A percentile compares a stretch with the other conserved stretches of the same genome.
Evolutionary conservation across 2,888 invertebrate genomes (phyloP).

Genomic region (Lucinisca nassula): DNA sequence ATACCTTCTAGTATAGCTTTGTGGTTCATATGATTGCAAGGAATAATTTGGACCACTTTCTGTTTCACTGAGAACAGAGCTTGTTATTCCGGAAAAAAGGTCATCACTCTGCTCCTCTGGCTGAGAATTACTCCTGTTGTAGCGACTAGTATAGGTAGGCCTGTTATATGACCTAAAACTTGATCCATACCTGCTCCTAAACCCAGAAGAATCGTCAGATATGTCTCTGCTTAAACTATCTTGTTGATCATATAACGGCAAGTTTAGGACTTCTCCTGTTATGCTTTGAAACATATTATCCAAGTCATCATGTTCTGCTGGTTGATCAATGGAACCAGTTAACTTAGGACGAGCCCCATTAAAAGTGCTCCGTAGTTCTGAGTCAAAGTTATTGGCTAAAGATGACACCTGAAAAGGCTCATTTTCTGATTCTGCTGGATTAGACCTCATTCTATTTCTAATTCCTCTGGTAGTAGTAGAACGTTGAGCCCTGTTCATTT

Average conservation of each 20-base stretch:
- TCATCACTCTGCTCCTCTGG: slow-evolving; percentile 23
- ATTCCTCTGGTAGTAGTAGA: background rate
- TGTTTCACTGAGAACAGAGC: background rate
- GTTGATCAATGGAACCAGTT: background rate
- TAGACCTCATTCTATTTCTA: slow-evolving; percentile 12
- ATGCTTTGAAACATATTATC: slow-evolving; percentile 4
- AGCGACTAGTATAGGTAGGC: slow-evolving; percentile 12
- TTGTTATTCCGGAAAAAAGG: slow-evolving; percentile 31
- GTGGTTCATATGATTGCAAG: background rate
- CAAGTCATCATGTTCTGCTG: background rate
- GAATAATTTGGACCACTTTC: background rate
- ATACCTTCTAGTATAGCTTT: background rate
- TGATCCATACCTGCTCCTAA: background rate
- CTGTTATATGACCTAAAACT: background rate
- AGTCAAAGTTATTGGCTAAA: slow-evolving; percentile 9
- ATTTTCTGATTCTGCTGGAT: slow-evolving; percentile 12
- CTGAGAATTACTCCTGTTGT: slow-evolving; percentile 36
- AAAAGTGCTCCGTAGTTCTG: slow-evolving; percentile 24
- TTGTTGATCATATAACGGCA: background rate
- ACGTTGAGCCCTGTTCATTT: background rate
- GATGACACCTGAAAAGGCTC: slow-evolving; percentile 25
- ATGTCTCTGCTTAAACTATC: background rate
- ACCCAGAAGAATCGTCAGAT: slow-evolving; percentile 5
- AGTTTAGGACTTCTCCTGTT: background rate
- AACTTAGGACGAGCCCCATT: slow-evolving; percentile 65